Conservation (phyloP, 2,113 vertebrate species). For the Montifringilla adamsi region DNA sequence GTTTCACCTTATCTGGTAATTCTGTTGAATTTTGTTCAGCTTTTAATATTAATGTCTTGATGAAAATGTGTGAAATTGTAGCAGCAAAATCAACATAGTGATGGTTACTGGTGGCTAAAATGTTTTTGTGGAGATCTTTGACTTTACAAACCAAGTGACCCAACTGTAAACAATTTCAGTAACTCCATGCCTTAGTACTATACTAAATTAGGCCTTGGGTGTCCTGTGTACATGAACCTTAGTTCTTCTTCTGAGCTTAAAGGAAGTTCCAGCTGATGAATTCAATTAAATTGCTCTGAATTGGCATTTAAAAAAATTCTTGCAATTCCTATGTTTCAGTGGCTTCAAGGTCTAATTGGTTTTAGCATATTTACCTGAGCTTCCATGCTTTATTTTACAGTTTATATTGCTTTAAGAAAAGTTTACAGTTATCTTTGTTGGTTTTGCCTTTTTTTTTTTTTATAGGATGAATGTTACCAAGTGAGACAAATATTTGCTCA, state of each 20-base stretch:
- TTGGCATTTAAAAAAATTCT: background rate
- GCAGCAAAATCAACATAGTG: background rate
- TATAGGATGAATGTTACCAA: slow-evolving; percentile 97
- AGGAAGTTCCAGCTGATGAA: background rate
- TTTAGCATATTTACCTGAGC: background rate
- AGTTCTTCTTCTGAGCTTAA: background rate
- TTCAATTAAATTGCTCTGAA: background rate
- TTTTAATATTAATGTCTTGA: background rate
- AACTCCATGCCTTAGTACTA: background rate
- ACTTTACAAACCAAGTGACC: background rate
- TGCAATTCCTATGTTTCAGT: background rate
- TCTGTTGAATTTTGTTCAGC: background rate
- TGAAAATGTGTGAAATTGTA: background rate
- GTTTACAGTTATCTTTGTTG: background rate
- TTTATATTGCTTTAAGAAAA: background rate
- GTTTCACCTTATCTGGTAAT: background rate
- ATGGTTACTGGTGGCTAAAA: background rate
- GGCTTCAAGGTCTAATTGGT: background rate
- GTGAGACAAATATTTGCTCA: slow-evolving; percentile 96
- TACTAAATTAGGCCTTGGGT: background rate
- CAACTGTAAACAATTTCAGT: background rate
- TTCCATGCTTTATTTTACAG: background rate
- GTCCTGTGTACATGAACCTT: background rate
- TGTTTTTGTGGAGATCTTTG: background rate
- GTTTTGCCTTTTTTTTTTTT: background rate